Percentiles rank a stretch among this genome's conserved stretches.
Evolutionary conservation across 2,888 invertebrate species (phyloP).

Genomic region (Lymantria monacha): DNA sequence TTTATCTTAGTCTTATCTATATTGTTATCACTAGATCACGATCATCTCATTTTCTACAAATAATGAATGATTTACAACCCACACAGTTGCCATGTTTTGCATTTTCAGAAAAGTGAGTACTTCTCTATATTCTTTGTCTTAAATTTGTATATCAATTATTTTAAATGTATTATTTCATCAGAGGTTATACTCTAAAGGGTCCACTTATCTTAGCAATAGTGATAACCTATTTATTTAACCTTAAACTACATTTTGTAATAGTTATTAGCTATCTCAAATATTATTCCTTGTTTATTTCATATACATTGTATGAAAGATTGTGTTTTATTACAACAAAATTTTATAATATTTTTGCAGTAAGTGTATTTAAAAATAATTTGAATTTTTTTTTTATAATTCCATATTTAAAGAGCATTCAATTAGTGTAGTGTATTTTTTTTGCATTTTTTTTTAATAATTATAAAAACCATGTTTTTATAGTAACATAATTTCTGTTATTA

Average conservation of each 20-base stretch:
- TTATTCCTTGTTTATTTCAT: neutral
- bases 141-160: conserved; percentile 18
- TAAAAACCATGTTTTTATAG: no score
- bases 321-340: no score
- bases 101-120: conserved; percentile 67
- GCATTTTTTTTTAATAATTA: no score
- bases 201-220: neutral
- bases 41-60: conserved; percentile 54
- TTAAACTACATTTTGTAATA: neutral
- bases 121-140: conserved; percentile 33
- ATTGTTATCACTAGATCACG: conserved; percentile 61
- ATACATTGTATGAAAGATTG: neutral
- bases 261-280: neutral
- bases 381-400: neutral
- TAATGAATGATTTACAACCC: conserved; percentile 32
- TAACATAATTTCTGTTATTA: neutral
- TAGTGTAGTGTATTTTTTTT: neutral
- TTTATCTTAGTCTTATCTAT: conserved; percentile 72
- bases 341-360: no score
- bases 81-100: conserved; percentile 60
- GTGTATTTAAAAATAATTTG: neutral
- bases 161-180: neutral
- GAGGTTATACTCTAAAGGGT: neutral
- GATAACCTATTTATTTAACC: neutral
- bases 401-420: neutral